Evolutionary conservation across 1,140 invertebrate species (phyloP).

Genomic region (Leptopilina boulardi): DNA sequence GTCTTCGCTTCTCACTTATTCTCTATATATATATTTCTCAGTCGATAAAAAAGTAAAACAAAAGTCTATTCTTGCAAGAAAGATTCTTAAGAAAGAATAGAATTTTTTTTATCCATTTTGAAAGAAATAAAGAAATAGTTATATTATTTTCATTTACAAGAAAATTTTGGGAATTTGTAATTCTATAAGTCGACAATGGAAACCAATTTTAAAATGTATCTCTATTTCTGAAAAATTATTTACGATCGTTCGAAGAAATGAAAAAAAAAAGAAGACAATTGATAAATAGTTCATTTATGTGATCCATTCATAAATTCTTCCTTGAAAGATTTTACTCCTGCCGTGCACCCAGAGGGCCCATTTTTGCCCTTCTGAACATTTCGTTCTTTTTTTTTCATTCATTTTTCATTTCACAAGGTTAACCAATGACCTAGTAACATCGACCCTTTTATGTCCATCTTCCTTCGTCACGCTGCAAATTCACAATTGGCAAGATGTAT

Average conservation of each 20-base stretch:
- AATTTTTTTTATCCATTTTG: no score
- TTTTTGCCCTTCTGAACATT: constrained; percentile 30
- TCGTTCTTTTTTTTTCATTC: constrained; percentile 50
- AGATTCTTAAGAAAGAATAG: no score
- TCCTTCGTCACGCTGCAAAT: constrained; percentile 26
- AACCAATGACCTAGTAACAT: constrained; percentile 54
- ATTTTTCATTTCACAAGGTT: constrained; percentile 53
- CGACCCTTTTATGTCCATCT: constrained; percentile 42
- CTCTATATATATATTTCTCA: no score
- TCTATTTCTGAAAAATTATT: constrained; percentile 63
- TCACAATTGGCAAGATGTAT: not conserved
- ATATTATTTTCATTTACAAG: no score
- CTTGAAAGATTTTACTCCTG: constrained; percentile 41
- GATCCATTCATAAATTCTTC: constrained; percentile 47
- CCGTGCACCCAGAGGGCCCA: constrained; percentile 38
- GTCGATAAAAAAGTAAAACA: not conserved
- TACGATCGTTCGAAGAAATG: constrained; percentile 54
- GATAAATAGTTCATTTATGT: constrained; percentile 67
- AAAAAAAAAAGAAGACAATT: constrained; percentile 54
- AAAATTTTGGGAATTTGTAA: no score
- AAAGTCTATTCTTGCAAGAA: not conserved
- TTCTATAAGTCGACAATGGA: constrained; percentile 51
- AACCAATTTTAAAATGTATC: constrained; percentile 47
- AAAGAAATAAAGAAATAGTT: no score
- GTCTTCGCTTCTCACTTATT: constrained; percentile 26